Base-by-base conservation (phyloP, 2,113 vertebrate species). In the Sarotherodon lohbergeri region DNA sequence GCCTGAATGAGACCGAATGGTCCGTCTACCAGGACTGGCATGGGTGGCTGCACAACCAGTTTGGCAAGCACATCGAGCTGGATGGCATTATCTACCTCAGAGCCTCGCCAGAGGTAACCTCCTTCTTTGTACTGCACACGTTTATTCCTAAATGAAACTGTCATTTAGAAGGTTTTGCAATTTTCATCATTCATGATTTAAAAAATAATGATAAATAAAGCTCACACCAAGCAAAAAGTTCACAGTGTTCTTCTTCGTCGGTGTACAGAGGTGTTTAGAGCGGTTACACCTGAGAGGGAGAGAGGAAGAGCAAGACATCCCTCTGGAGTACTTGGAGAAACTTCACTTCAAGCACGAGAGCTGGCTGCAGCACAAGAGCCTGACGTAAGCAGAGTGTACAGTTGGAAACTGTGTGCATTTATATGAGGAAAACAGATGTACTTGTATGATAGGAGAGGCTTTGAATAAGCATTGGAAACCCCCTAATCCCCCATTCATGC, bases 21-120 rank as follows among this genome's bases (percentile, higher is more conserved):
- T 96, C 97, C 0, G 88, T 99, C 88, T 99, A 99, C 92, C 97
- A 99, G 93, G 98, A 99, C 93, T 99, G 98, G 97, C 98, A 99
- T 8, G 92, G 97, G 76, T 99, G 98, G 98, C 97, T 99, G 90
- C 98, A 98, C 91, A 93, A 91, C 55, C 97, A 98, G 84, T 99
- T 98, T 90, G 97, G 97, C 43, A 96, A 96, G 16, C 96, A 96
- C 86, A 96, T 99, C 14, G 91, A 95, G 4, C 93, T 99, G 81
- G 98, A 99, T 80, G 98, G 97, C 41, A 99, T 99, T 88, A 96
- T 99, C 95, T 99, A 99, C 94, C 98, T 99, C 83, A 95, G 97
- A 95, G 98, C 98, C 11, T 91, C 95, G 79, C 98, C 98, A 1
- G 97, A 99, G 97, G 98, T 99, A 93, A 13, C 1, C 3, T 2